Percentiles rank a stretch among this genome's conserved stretches.
Evolutionary conservation across 2,888 invertebrate genomes (phyloP).

Genomic region (Leptopilina syphax): DNA sequence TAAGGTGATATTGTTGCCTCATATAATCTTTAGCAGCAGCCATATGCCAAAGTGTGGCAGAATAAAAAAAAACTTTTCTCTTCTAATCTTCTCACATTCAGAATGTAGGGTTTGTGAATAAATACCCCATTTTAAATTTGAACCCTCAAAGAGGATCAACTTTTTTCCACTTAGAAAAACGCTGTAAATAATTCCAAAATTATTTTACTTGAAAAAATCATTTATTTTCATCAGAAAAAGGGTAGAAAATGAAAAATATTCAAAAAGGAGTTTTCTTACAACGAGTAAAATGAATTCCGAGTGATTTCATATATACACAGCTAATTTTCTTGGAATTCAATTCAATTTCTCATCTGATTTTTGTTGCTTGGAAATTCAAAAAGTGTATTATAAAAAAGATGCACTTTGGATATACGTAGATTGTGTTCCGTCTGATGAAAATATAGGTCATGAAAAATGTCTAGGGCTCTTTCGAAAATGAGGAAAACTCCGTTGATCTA

Average conservation of each 20-base stretch:
- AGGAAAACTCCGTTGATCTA: slow-evolving; percentile 18
- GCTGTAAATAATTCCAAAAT: too few relatives aligned
- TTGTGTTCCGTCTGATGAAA: slow-evolving; percentile 14
- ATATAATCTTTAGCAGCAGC: slow-evolving; percentile 70
- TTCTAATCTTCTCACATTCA: slow-evolving; percentile 69
- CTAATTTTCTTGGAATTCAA: slow-evolving; percentile 14
- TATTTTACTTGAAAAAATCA: too few relatives aligned
- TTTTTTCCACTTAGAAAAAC: too few relatives aligned
- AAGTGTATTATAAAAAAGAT: slow-evolving; percentile 8
- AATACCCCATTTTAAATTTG: neutral
- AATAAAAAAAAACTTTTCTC: slow-evolving; percentile 63
- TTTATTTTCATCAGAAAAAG: too few relatives aligned
- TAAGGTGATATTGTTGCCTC: slow-evolving; percentile 60
- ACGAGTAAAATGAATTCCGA: neutral
- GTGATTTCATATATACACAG: neutral
- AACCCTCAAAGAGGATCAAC: too few relatives aligned
- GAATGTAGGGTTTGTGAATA: slow-evolving; percentile 50
- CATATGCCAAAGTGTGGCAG: slow-evolving; percentile 70
- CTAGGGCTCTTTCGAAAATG: slow-evolving; percentile 25
- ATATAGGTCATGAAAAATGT: slow-evolving; percentile 38
- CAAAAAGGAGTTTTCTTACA: neutral
- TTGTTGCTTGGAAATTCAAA: neutral
- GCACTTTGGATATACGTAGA: slow-evolving; percentile 25
- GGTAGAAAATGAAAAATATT: neutral
- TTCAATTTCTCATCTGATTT: slow-evolving; percentile 7